These are phyloP conservation scores for Euschistus heros DNA, from an alignment of 1,140 invertebrate genomes.

Conservation along the genomic window DNA sequence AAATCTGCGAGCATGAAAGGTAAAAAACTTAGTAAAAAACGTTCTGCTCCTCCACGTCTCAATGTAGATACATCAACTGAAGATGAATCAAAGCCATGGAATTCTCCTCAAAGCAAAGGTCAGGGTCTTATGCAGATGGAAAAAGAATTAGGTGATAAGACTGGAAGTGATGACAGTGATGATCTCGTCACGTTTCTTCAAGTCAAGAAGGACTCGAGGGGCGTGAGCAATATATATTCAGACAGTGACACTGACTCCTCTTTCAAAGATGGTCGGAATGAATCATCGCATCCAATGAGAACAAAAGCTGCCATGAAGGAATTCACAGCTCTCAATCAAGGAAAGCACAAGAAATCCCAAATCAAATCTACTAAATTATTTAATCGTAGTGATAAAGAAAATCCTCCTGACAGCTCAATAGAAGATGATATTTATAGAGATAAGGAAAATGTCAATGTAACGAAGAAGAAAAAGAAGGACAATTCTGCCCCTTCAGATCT, in stretches of 20 bases:
- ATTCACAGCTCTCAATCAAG: slow-evolving; percentile 41
- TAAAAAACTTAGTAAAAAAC: slow-evolving; percentile 33
- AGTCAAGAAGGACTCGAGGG: slow-evolving; percentile 33
- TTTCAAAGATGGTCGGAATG: slow-evolving; percentile 35
- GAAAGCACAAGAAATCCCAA: slow-evolving; percentile 31
- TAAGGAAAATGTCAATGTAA: slow-evolving; percentile 45
- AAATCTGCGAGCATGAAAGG: slow-evolving; percentile 35
- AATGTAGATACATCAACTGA: slow-evolving; percentile 30
- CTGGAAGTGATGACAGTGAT: slow-evolving; percentile 50
- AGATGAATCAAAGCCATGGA: slow-evolving; percentile 33
- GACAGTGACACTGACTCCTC: slow-evolving; percentile 51
- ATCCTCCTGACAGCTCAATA: slow-evolving; percentile 35
- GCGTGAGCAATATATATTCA: slow-evolving; percentile 55
- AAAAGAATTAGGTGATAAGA: slow-evolving; percentile 41
- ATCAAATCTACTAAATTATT: slow-evolving; percentile 13
- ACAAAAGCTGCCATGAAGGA: slow-evolving; percentile 77
- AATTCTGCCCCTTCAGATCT: slow-evolving; percentile 53
- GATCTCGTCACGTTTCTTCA: slow-evolving; percentile 44
- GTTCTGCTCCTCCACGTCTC: slow-evolving; percentile 23
- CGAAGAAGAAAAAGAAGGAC: slow-evolving; percentile 44
- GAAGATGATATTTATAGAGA: slow-evolving; percentile 35
- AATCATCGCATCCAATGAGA: slow-evolving; percentile 40
- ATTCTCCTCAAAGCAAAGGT: slow-evolving; percentile 38
- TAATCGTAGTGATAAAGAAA: slow-evolving; percentile 36
- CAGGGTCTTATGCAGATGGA: slow-evolving; percentile 54